Evolutionary conservation across 2,113 vertebrate genomes (phyloP).

Genomic region (Orcinus orca): DNA sequence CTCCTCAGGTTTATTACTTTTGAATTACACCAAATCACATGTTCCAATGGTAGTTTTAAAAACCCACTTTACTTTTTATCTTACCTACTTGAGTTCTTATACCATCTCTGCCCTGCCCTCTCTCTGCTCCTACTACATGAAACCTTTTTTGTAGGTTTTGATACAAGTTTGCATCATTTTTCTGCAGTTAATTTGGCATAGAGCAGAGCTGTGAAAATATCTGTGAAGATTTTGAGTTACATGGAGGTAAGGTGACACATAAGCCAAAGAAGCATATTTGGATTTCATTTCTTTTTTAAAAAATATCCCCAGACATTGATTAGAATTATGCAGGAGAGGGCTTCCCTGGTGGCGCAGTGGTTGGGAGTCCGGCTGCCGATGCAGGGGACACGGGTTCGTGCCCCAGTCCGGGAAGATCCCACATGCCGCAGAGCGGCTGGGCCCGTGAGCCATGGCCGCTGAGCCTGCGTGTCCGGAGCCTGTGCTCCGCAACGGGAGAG

Average conservation of each 20-base stretch:
- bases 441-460: too few relatives aligned
- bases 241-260: neutral
- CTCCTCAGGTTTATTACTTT: constrained; percentile 24
- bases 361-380: too few relatives aligned
- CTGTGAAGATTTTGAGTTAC: neutral
- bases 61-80: neutral
- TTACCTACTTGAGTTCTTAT: neutral
- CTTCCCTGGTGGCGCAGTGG: too few relatives aligned
- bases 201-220: constrained; percentile 62
- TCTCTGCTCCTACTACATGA: neutral
- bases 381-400: too few relatives aligned
- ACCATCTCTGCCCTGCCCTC: neutral
- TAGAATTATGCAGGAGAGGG: neutral
- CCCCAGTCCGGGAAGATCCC: too few relatives aligned
- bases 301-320: neutral
- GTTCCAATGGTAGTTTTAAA: constrained; percentile 19
- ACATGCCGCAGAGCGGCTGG: too few relatives aligned
- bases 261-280: constrained; percentile 39
- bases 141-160: constrained; percentile 33
- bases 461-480: too few relatives aligned
- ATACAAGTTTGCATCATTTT: constrained; percentile 6
- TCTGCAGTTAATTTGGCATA: constrained; percentile 27
- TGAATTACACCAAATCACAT: neutral
- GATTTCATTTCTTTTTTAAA: neutral
- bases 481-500: too few relatives aligned